Evolutionary conservation across 2,797 vertebrate species (phyloP).

Genomic region (Coreius guichenoti): DNA sequence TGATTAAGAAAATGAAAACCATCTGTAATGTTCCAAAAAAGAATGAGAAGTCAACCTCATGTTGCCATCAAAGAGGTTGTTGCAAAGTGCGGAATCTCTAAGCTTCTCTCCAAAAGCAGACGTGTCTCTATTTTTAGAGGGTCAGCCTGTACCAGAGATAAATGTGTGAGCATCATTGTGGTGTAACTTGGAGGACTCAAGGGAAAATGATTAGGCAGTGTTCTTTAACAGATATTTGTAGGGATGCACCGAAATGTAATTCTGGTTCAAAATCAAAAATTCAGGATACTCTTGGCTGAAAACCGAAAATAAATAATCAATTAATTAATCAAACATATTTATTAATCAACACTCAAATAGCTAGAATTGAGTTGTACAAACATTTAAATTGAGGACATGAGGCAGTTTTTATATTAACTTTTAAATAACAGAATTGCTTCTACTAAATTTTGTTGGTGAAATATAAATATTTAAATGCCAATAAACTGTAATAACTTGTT

Average conservation of each 20-base stretch:
- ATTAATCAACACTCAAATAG: neutral
- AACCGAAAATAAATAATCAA: no score
- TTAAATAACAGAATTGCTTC: neutral
- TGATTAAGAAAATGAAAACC: constrained; percentile 28
- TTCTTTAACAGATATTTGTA: constrained; percentile 57
- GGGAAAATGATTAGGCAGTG: constrained; percentile 56
- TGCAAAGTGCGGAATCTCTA: constrained; percentile 72
- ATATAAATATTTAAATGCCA: neutral
- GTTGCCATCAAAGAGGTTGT: constrained; percentile 51
- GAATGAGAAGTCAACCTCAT: constrained; percentile 46
- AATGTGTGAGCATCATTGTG: constrained; percentile 58
- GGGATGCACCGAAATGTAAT: neutral
- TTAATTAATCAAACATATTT: neutral
- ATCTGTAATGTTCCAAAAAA: constrained; percentile 56
- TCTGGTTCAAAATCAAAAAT: neutral
- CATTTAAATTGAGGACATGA: neutral
- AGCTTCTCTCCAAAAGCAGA: constrained; percentile 64
- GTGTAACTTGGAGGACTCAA: constrained; percentile 61
- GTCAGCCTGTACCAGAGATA: constrained; percentile 54
- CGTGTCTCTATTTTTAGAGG: constrained; percentile 68
- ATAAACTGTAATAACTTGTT: neutral
- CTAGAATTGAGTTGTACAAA: neutral
- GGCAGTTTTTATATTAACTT: neutral
- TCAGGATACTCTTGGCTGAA: neutral
- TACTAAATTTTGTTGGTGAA: neutral